Evolutionary conservation across 2,888 invertebrate species (phyloP), one percentile per base, ranked within the genome.

Genomic region (Drosophila limbata): DNA sequence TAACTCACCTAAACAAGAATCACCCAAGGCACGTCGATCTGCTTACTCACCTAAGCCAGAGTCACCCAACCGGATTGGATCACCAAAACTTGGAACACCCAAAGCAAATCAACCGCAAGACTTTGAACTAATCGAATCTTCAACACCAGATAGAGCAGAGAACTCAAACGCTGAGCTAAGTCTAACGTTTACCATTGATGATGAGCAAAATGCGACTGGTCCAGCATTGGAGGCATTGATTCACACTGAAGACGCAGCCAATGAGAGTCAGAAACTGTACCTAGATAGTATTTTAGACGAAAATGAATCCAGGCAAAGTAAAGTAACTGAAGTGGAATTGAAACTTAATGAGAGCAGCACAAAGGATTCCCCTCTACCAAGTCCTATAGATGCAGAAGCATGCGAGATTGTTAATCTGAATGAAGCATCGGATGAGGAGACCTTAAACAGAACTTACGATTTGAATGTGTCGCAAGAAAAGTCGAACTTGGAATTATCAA

Each of bases 111-210:
- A 33, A 37, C 19, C 45, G 3, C 3, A 33, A 11, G 17, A 50
- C 9, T 9, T 56, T 10, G 19, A 48, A 2, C 35, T 21, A 4
- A 48, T 39, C 13, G 62, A 73, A 11, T 33, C 70, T 15, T 51
- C 57, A 3, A 73, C 76, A 5, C 65, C 66, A 9, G 72, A 67
- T 4, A 48, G 31, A 5, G 31, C 13, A 1, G 55, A 55, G 8
- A 61, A 67, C 11, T 35, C 47, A 0, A 56, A 48, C 11, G 52
- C 68, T 25, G 82, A 86, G 35, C 63, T 89, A 1, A 91, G 84
- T 66, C 81, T 73, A 17, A 91, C 91, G 0, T 90, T 86, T 48
- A 80, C 73, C 4, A 53, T 90, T 2, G 79, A 80, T 44, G 81
- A 78, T 55, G 71, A 35, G 15, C 37, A 33, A 0, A 48, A 40